Base-by-base conservation (phyloP, 37 sponge, comb jelly and placozoan species). In the Theonella swinhoei region DNA sequence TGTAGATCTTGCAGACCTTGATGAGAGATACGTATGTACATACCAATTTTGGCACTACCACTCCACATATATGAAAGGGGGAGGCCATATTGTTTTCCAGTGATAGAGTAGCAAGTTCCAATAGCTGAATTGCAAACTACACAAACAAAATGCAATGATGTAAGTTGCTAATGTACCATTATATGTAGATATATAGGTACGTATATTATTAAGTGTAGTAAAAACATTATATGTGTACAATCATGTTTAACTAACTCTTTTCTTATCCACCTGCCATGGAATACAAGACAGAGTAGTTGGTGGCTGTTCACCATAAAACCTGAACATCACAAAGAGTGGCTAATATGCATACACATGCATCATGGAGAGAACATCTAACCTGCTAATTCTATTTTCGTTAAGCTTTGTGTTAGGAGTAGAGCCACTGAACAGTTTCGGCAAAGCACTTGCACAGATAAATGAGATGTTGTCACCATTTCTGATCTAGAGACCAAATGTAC, bases 391-490 rank as follows among this genome's bases (percentile, higher is more conserved):
- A 47, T 47, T 47, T 47, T 47, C 54, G 54, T 47, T 7, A 14
- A 14, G 7, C 11, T 47, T 47, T 47, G 7, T 47, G 54, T 7
- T 17, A 47, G 54, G 54, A 47, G 14, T 17, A 17, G 54, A 47
- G 26, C 70, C 58, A 9, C 19, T 37, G 62, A 91, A 80, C 31
- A 94, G 74, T 35, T 84, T 88, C 22, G 95, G 95, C 4, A 94
- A 85, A 14, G 47, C 72, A 80, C 86, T 91, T 29, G 88, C 87
- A 84, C 37, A 94, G 70, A 94, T 23, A 72, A 72, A 94, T 0
- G 83, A 67, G 8, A 91, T 85, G 58, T 94, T 88, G 42, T 94
- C 95, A n/a, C 95, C 95, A 72, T 70, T 84, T 37, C 75, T 70
- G 7, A 91, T 62, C 95, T 94, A 65, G 14, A 78, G 26, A 37